Percentiles rank a stretch among this genome's conserved stretches.
Conservation (phyloP, 1,140 invertebrate genomes). For the Saccostrea cuccullata region DNA sequence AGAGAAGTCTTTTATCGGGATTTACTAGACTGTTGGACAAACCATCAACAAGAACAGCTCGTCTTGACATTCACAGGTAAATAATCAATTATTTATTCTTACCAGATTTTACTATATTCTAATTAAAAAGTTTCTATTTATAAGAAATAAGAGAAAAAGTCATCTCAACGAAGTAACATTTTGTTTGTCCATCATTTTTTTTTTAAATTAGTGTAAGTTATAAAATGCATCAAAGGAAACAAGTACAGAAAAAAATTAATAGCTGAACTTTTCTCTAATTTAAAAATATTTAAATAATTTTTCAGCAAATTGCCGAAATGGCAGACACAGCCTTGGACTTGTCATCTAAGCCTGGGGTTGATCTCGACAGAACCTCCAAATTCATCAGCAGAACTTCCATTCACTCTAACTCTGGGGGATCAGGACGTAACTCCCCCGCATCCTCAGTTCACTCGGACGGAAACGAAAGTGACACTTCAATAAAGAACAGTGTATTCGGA, state of each 20-base stretch:
- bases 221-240: too few species aligned
- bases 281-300: neutral
- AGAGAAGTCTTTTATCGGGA: conserved; percentile 3
- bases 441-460: conserved; percentile 56
- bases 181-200: too few species aligned
- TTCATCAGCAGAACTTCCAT: conserved; percentile 46
- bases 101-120: too few species aligned
- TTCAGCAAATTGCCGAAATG: conserved; percentile 56
- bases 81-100: conserved; percentile 3
- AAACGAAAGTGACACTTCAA: conserved; percentile 61
- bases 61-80: conserved; percentile 31
- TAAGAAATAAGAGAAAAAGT: too few species aligned
- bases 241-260: too few species aligned
- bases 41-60: conserved; percentile 18
- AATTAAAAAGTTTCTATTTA: too few species aligned
- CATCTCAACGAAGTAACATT: too few species aligned
- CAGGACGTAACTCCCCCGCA: conserved; percentile 35
- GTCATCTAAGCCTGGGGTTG: conserved; percentile 59
- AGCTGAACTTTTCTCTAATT: neutral
- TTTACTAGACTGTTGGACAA: conserved; percentile 26
- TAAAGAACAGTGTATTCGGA: conserved; percentile 32
- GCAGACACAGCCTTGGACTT: conserved; percentile 69
- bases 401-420: conserved; percentile 35
- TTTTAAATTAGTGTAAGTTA: too few species aligned
- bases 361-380: conserved; percentile 18